Conservation (phyloP, 2,797 vertebrate species). For the Muscicapa striata region DNA sequence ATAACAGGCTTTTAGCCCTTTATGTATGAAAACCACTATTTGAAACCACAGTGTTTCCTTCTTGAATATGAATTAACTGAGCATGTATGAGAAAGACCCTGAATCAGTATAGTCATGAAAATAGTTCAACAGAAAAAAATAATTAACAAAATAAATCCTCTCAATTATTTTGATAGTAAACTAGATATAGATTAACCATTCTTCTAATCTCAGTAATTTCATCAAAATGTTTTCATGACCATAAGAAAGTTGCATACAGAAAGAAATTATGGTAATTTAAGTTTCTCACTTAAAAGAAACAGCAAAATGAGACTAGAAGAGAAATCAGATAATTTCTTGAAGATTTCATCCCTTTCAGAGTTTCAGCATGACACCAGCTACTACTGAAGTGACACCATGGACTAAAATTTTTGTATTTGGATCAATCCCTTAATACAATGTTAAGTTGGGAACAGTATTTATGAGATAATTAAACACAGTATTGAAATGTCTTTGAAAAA, state of each 20-base stretch:
- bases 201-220: neutral
- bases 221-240: neutral
- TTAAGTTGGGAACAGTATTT: neutral
- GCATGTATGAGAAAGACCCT: neutral
- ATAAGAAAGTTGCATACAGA: neutral
- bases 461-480: neutral
- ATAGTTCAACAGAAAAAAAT: neutral
- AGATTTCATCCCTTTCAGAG: neutral
- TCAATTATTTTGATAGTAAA: neutral
- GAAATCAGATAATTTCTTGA: neutral
- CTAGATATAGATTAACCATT: neutral
- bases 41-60: neutral
- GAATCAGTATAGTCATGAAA: neutral
- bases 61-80: neutral
- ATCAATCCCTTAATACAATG: neutral
- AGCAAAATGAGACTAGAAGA: neutral
- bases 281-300: neutral
- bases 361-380: neutral
- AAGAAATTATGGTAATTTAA: neutral
- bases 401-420: neutral
- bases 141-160: neutral
- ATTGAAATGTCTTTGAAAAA: neutral
- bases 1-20: neutral
- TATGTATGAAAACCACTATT: neutral
- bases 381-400: neutral